Conservation (phyloP, 2,113 vertebrate genomes). For the Dinomys branickii region DNA sequence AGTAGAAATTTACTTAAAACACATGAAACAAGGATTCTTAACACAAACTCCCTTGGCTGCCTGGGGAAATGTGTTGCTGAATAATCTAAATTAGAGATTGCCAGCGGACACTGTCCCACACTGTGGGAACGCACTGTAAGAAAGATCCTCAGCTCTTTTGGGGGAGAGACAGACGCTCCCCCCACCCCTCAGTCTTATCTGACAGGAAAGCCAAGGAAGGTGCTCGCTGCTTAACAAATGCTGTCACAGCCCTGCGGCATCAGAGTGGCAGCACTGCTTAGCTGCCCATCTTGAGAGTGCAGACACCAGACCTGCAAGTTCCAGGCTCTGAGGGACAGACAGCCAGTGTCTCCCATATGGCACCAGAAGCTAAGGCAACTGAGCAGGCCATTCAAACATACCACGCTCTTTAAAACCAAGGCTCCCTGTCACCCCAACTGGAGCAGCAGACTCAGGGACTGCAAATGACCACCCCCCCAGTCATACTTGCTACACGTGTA, state of each 20-base stretch:
- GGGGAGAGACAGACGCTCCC: background rate
- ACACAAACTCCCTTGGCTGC: background rate
- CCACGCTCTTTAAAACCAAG: background rate
- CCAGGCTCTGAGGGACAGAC: background rate
- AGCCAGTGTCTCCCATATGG: background rate
- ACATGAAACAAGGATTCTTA: background rate
- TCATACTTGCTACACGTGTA: slow-evolving; percentile 97
- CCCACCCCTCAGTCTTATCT: background rate
- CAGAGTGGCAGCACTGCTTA: background rate
- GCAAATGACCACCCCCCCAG: background rate
- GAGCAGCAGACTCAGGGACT: background rate
- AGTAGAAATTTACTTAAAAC: background rate
- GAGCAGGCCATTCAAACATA: too few relatives aligned
- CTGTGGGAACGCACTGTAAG: background rate
- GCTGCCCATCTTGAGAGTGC: background rate
- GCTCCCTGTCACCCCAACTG: background rate
- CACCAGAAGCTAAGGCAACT: background rate
- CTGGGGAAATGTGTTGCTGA: background rate
- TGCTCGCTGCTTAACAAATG: background rate
- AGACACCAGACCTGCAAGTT: background rate
- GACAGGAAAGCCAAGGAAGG: background rate
- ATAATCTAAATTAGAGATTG: background rate
- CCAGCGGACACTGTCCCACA: background rate
- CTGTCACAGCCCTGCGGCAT: background rate
- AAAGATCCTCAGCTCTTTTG: background rate